These are phyloP conservation scores for Elephas maximus DNA, from an alignment of 2,113 vertebrate genomes.

Conservation along the genomic window DNA sequence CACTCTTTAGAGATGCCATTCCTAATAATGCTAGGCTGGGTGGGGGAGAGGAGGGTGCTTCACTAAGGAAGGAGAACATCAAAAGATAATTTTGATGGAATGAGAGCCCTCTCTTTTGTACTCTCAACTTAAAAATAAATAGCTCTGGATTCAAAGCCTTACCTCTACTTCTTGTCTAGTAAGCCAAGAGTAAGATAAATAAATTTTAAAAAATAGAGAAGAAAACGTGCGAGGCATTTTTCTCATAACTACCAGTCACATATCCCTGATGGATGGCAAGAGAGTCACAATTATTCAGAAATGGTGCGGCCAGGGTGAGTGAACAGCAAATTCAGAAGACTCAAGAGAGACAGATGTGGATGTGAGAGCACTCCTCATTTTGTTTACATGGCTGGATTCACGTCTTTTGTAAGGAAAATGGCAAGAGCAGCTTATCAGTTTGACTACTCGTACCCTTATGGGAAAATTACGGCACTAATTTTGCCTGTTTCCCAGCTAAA, in stretches of 20 bases:
- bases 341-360: background rate
- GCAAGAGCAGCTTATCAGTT: slow-evolving; percentile 1
- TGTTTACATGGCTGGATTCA: background rate
- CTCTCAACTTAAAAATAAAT: slow-evolving; percentile 67
- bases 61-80: background rate
- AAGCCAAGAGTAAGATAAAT: slow-evolving; percentile 7
- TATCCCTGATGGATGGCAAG: background rate
- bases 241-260: background rate
- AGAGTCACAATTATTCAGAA: background rate
- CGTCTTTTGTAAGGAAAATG: background rate
- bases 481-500: slow-evolving; percentile 33
- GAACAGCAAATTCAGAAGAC: background rate
- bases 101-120: slow-evolving; percentile 2
- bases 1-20: background rate
- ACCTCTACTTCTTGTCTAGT: slow-evolving; percentile 23
- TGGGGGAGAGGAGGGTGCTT: background rate
- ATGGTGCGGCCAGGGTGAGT: background rate
- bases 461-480: background rate
- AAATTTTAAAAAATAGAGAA: background rate
- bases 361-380: background rate
- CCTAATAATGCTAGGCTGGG: background rate
- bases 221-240: background rate
- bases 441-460: background rate
- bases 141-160: slow-evolving; percentile 30
- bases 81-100: background rate